A percentile compares a stretch with the other conserved stretches of the same genome.
phyloP scores from a whole-genome alignment of 2,797 vertebrate genomes.

The Tenualosa thibaudeaui region DNA sequence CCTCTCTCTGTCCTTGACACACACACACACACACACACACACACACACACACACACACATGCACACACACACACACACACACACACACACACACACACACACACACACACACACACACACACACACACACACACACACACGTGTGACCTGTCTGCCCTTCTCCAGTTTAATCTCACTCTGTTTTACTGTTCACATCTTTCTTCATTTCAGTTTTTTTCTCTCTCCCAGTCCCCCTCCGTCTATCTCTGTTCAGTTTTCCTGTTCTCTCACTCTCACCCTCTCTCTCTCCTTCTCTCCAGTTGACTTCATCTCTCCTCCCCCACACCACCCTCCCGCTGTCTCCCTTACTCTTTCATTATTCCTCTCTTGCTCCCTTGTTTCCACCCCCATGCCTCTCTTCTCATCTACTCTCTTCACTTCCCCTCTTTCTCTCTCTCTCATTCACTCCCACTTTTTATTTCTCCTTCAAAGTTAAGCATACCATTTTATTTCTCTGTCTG shows the following conservation, averaged over 20 bases:
- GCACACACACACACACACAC: conserved; percentile 6
- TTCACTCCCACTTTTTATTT: not conserved
- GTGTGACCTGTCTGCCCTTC: no score
- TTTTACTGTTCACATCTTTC: conserved; percentile 6
- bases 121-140: not conserved
- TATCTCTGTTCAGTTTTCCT: not conserved
- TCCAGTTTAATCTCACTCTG: no score
- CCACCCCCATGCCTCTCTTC: no score
- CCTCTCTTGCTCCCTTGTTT: no score
- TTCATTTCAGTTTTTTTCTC: not conserved
- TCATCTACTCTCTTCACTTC: not conserved
- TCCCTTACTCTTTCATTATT: no score
- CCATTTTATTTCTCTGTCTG: not conserved
- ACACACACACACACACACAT: conserved; percentile 1
- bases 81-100: not conserved
- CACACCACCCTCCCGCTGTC: no score
- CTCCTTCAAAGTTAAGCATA: not conserved
- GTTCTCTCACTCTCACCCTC: not conserved
- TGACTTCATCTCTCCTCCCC: no score
- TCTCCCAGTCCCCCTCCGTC: not conserved
- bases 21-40: conserved; percentile 11
- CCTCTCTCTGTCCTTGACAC: not conserved
- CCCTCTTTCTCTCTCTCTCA: not conserved
- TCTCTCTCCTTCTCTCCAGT: not conserved
- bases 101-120: conserved; percentile 14